Percentiles rank a stretch among this genome's conserved stretches.
Conservation (phyloP, 2,113 vertebrate species). For the Odobenus rosmarus region DNA sequence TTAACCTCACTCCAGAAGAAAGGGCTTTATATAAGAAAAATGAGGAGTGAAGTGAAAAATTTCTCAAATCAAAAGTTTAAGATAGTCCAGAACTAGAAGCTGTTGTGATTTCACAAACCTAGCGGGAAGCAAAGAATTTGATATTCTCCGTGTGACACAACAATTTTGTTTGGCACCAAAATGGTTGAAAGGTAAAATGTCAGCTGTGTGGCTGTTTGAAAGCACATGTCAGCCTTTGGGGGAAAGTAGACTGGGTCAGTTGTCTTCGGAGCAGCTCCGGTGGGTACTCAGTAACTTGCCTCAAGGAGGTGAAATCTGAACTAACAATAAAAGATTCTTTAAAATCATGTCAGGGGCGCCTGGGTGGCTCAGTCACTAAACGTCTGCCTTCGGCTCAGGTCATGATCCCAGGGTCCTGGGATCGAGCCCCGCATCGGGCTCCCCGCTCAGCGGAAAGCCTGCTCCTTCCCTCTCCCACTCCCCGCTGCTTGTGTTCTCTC, state of each 20-base stretch:
- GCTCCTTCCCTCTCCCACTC: too few relatives aligned
- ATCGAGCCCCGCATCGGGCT: too few relatives aligned
- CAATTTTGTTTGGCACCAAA: not conserved
- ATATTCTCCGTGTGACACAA: not conserved
- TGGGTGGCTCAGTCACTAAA: too few relatives aligned
- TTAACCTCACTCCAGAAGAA: not conserved
- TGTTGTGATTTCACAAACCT: not conserved
- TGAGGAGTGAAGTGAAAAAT: not conserved
- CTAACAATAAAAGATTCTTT: not conserved
- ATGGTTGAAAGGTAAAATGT: not conserved
- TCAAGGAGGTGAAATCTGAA: not conserved
- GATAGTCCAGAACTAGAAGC: not conserved
- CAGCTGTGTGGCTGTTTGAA: not conserved
- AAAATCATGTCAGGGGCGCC: not conserved
- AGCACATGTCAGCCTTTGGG: not conserved
- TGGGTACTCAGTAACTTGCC: not conserved
- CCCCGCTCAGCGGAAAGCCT: too few relatives aligned
- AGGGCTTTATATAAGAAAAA: not conserved
- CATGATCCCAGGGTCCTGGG: too few relatives aligned
- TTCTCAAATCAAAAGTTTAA: conserved; percentile 7
- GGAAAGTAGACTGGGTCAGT: not conserved
- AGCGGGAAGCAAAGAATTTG: not conserved
- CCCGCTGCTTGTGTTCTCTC: too few relatives aligned
- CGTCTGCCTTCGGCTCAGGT: too few relatives aligned
- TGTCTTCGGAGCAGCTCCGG: not conserved